Conservation (phyloP, 2,113 vertebrate genomes). For the Calypte anna region DNA sequence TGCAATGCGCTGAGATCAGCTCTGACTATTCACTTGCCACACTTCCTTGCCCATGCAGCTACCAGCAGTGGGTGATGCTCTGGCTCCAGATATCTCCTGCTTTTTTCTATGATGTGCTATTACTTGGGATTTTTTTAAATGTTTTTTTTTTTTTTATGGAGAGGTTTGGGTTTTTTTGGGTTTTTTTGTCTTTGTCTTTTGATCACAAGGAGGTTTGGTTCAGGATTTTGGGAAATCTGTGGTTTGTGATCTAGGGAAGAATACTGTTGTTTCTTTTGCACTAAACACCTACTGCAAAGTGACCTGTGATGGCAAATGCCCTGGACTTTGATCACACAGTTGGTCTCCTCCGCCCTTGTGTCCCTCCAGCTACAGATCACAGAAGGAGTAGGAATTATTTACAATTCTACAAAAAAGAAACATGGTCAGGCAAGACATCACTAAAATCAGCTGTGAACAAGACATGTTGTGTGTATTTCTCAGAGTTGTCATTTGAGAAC, state of each 20-base stretch:
- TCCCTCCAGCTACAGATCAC: not conserved
- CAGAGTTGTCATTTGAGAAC: slow-evolving; percentile 44
- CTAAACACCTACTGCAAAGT: not conserved
- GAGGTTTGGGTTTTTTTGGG: no score
- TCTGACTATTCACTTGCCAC: slow-evolving; percentile 16
- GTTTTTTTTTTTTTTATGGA: not conserved
- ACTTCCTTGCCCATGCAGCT: slow-evolving; percentile 1
- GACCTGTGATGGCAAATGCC: not conserved
- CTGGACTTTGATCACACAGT: not conserved
- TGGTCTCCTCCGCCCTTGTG: not conserved
- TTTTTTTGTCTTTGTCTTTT: not conserved
- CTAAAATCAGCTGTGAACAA: slow-evolving; percentile 55
- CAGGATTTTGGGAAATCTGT: not conserved
- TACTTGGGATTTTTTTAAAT: not conserved
- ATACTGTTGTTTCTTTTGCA: not conserved
- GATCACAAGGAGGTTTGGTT: not conserved
- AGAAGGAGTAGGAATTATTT: slow-evolving; percentile 42
- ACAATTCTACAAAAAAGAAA: slow-evolving; percentile 55
- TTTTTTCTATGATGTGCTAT: not conserved
- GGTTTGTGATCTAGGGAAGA: not conserved
- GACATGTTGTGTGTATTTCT: slow-evolving; percentile 33
- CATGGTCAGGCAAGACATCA: slow-evolving; percentile 54
- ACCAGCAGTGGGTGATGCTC: slow-evolving; percentile 44
- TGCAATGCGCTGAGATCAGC: slow-evolving; percentile 55
- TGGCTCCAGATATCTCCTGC: slow-evolving; percentile 27